Evolutionary conservation across 2,888 invertebrate species (phyloP).

Genomic region (Heliconius cydno): DNA sequence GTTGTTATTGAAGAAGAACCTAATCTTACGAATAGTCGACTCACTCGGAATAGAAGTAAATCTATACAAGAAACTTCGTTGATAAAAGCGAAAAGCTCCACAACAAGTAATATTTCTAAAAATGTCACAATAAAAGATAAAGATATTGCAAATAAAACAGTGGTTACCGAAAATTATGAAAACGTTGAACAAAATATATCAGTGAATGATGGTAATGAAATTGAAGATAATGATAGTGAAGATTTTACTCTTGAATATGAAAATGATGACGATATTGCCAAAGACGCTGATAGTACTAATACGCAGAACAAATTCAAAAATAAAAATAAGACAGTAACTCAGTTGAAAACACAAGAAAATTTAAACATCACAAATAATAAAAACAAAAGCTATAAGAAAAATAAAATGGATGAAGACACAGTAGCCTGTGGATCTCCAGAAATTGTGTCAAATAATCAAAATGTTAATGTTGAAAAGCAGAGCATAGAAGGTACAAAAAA

Average conservation of each 20-base stretch:
- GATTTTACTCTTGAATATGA: constrained; percentile 46
- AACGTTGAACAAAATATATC: not conserved
- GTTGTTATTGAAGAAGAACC: not conserved
- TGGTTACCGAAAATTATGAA: not conserved
- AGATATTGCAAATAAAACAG: not conserved
- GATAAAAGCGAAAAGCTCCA: constrained; percentile 14
- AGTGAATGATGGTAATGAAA: constrained; percentile 32
- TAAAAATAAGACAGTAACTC: constrained; percentile 5
- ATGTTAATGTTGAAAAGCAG: constrained; percentile 32
- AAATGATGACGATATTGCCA: constrained; percentile 39
- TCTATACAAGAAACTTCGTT: constrained; percentile 29
- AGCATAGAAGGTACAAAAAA: not conserved
- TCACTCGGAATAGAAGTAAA: constrained; percentile 33
- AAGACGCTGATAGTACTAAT: constrained; percentile 17
- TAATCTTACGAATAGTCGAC: constrained; percentile 22
- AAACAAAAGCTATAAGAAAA: not conserved
- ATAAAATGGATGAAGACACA: not conserved
- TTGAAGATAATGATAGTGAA: constrained; percentile 44
- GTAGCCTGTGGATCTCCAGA: not conserved
- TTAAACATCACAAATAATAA: constrained; percentile 1
- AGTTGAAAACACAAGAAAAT: not conserved
- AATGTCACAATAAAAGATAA: constrained; percentile 4
- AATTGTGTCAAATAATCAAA: constrained; percentile 28
- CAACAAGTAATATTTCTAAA: constrained; percentile 6
- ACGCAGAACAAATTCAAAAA: constrained; percentile 6